phyloP scores from a whole-genome alignment of 2,797 vertebrate genomes.

The Parotocinclus haroldoi region DNA sequence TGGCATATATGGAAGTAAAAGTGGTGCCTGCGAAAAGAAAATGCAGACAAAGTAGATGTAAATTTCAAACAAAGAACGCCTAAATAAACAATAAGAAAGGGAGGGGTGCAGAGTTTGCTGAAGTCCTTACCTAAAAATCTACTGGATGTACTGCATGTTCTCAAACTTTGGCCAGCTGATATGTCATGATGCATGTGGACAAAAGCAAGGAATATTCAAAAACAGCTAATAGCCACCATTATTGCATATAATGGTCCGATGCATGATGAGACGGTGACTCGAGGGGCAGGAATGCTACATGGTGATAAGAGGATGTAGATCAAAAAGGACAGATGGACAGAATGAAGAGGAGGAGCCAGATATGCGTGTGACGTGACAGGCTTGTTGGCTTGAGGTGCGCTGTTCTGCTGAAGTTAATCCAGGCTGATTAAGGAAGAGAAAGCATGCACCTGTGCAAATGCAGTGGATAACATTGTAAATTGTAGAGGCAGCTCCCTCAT shows the following conservation, averaged over 20 bases:
- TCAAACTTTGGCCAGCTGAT: constrained; percentile 12
- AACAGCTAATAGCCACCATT: background rate
- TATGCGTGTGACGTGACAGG: constrained; percentile 64
- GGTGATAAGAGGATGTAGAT: background rate
- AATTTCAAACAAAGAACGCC: constrained; percentile 3
- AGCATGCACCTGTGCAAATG: constrained; percentile 59
- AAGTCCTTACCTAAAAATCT: too few relatives aligned
- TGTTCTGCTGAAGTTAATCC: constrained; percentile 77
- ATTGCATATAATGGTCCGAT: background rate
- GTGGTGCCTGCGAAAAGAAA: background rate
- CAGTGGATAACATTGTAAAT: constrained; percentile 6
- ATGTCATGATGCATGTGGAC: background rate
- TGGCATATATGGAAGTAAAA: constrained; percentile 33
- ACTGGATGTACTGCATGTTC: constrained; percentile 9
- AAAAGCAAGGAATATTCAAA: background rate
- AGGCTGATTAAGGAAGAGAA: constrained; percentile 68
- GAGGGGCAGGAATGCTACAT: too few relatives aligned
- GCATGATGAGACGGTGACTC: background rate
- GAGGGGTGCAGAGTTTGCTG: too few relatives aligned
- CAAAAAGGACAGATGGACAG: constrained; percentile 10
- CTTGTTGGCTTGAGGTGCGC: constrained; percentile 71
- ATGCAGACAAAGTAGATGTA: constrained; percentile 34
- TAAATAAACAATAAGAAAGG: background rate
- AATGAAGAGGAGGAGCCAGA: constrained; percentile 37
- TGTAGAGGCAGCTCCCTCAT: background rate